Conservation (phyloP, 2,113 vertebrate species). For the Polyodon spathula region DNA sequence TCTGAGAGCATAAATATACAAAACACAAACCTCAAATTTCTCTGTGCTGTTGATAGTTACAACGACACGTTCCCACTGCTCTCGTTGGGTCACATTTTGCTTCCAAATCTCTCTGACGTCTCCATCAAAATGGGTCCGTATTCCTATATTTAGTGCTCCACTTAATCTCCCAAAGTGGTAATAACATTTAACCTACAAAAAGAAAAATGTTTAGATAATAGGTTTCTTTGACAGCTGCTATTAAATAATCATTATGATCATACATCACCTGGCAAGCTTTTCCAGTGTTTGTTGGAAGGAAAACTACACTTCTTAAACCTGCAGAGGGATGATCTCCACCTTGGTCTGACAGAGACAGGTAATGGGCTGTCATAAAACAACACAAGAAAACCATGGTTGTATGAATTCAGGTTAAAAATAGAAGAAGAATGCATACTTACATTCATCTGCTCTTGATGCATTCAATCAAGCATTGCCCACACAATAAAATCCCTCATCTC, state of each 20-base stretch:
- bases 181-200: slow-evolving; percentile 69
- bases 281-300: slow-evolving; percentile 54
- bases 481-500: too few species aligned
- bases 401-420: too few species aligned
- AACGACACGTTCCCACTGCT: slow-evolving; percentile 50
- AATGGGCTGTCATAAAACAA: slow-evolving; percentile 55
- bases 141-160: slow-evolving; percentile 50
- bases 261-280: slow-evolving; percentile 69
- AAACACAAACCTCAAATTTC: slow-evolving; percentile 62
- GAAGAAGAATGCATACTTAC: background rate
- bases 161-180: slow-evolving; percentile 46
- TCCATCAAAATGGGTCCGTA: slow-evolving; percentile 35
- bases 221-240: background rate
- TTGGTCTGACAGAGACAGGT: slow-evolving; percentile 51
- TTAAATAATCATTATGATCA: background rate
- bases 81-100: slow-evolving; percentile 22
- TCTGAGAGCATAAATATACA: too few species aligned
- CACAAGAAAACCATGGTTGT: too few species aligned
- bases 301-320: slow-evolving; percentile 55
- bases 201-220: slow-evolving; percentile 5
- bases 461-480: too few species aligned
- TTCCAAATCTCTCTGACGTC: slow-evolving; percentile 52
- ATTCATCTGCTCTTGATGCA: too few species aligned
- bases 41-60: slow-evolving; percentile 52
- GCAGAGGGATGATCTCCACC: slow-evolving; percentile 32